A percentile compares a stretch with the other conserved stretches of the same genome.
Evolutionary conservation across 2,113 vertebrate species (phyloP).

Genomic region (Sapayoa aenigma): DNA sequence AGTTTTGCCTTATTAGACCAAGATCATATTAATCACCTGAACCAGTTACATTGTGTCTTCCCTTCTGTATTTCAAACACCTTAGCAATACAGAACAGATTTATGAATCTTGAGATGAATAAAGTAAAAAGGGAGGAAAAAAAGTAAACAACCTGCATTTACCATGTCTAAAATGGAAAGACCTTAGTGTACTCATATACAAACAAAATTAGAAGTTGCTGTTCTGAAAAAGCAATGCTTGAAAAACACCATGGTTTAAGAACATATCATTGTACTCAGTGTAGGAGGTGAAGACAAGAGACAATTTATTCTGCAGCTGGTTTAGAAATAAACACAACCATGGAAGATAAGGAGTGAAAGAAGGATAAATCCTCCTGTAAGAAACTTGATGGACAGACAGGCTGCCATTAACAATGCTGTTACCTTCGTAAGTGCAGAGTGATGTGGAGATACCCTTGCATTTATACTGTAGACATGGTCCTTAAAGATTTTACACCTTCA

Average conservation of each 20-base stretch:
- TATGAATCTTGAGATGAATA: background rate
- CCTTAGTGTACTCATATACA: constrained; percentile 52
- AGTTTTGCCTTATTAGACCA: constrained; percentile 19
- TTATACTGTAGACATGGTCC: constrained; percentile 93
- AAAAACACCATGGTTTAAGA: constrained; percentile 72
- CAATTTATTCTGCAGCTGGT: constrained; percentile 83
- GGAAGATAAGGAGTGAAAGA: constrained; percentile 90
- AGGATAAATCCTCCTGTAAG: constrained; percentile 89
- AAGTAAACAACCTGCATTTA: constrained; percentile 6
- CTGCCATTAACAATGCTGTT: constrained; percentile 92
- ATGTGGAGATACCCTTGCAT: constrained; percentile 98
- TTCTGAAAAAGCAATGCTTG: constrained; percentile 62
- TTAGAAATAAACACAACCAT: constrained; percentile 80
- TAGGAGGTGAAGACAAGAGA: constrained; percentile 83
- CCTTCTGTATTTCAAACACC: background rate
- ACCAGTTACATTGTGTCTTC: constrained; percentile 6
- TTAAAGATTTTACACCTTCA: constrained; percentile 99
- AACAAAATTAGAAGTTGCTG: constrained; percentile 75
- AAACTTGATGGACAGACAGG: constrained; percentile 94
- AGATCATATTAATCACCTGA: constrained; percentile 13
- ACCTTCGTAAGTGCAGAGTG: constrained; percentile 91
- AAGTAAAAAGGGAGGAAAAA: background rate
- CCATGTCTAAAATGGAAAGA: constrained; percentile 18
- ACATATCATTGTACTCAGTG: constrained; percentile 73
- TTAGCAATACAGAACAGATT: background rate